Percentiles rank a stretch among this genome's conserved stretches.
Conservation (phyloP, 2,113 vertebrate genomes). For the Ibidorhyncha struthersii region DNA sequence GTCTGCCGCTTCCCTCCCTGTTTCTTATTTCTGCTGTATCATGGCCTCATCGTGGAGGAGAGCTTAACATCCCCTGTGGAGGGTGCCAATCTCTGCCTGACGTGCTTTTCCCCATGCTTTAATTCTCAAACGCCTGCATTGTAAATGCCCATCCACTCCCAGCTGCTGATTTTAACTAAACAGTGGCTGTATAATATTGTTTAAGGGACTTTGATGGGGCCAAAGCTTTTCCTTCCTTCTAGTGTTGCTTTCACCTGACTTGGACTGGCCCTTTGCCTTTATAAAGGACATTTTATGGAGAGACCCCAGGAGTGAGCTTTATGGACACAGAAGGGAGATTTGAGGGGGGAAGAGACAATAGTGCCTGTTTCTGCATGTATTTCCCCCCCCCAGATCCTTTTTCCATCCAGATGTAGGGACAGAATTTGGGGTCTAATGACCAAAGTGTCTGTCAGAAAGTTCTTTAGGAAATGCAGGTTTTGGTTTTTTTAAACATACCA, state of each 20-base stretch:
- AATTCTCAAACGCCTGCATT: not conserved
- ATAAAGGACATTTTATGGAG: not conserved
- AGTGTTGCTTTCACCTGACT: not conserved
- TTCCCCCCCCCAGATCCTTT: not conserved
- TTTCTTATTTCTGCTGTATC: not conserved
- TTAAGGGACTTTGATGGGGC: not conserved
- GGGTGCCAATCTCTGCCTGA: not conserved
- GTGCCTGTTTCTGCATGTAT: not conserved
- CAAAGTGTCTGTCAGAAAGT: not conserved
- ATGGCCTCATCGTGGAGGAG: fast-evolving
- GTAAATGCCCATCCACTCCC: not conserved
- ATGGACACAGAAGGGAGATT: not conserved
- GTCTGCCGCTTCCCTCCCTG: not conserved
- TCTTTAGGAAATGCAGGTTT: not conserved
- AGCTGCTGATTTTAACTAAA: not conserved
- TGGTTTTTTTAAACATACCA: not conserved
- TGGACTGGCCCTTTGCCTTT: not conserved
- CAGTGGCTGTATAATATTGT: not conserved
- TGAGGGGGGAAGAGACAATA: not conserved
- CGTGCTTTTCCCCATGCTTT: not conserved
- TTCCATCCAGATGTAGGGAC: not conserved
- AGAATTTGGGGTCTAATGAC: not conserved
- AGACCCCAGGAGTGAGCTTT: not conserved
- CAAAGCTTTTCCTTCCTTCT: not conserved
- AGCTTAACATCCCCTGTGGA: not conserved